Conservation (phyloP, 2,888 invertebrate genomes). For the Ceramica pisi region DNA sequence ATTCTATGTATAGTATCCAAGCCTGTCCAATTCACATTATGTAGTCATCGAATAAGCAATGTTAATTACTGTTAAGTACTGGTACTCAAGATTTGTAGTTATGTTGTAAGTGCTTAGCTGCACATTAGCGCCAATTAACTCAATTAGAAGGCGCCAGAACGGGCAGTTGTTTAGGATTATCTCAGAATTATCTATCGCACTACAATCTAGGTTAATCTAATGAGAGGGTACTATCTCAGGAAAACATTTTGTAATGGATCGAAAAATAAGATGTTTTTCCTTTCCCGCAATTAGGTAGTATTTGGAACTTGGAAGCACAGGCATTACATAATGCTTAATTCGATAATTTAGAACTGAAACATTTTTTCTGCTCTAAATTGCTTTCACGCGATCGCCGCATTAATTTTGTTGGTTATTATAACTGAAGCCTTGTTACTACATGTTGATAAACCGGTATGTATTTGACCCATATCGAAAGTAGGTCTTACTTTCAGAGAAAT, state of each 20-base stretch:
- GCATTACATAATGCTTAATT: slow-evolving; percentile 43
- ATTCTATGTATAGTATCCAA: neutral
- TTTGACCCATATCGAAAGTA: slow-evolving; percentile 64
- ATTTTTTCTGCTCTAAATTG: slow-evolving; percentile 56
- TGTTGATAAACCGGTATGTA: slow-evolving; percentile 59
- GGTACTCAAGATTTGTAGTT: slow-evolving; percentile 47
- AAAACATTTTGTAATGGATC: neutral
- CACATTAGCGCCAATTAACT: slow-evolving; percentile 57
- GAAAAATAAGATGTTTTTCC: neutral
- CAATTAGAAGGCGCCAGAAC: slow-evolving; percentile 52
- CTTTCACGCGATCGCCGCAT: slow-evolving; percentile 71
- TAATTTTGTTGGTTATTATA: slow-evolving; percentile 70
- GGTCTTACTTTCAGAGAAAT: slow-evolving; percentile 53
- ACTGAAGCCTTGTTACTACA: slow-evolving; percentile 60
- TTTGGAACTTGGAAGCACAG: slow-evolving; percentile 37
- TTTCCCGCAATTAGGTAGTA: slow-evolving; percentile 19
- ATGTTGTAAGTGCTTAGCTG: slow-evolving; percentile 55
- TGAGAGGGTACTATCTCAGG: slow-evolving; percentile 7
- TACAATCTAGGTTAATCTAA: slow-evolving; percentile 22
- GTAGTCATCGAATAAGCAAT: slow-evolving; percentile 44
- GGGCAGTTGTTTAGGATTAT: slow-evolving; percentile 38
- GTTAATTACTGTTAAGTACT: slow-evolving; percentile 46
- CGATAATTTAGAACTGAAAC: slow-evolving; percentile 42
- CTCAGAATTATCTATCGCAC: slow-evolving; percentile 23
- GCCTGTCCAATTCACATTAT: slow-evolving; percentile 13